phyloP scores from a whole-genome alignment of 2,797 vertebrate species.

The Rachycentron canadum region DNA sequence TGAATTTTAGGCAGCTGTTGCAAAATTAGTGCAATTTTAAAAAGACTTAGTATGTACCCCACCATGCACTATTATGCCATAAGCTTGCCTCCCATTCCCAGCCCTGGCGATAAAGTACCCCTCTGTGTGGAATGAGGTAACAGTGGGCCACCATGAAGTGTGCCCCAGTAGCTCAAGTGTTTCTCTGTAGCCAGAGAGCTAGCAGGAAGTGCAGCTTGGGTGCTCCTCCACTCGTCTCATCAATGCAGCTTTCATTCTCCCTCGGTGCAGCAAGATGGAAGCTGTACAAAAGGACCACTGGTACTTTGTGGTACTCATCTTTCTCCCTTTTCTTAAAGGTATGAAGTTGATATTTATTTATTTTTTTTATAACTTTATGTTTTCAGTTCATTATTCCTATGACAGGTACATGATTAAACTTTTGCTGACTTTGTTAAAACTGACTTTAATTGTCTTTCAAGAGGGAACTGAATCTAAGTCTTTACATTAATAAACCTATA shows the following conservation, averaged over 20 bases:
- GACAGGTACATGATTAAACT: not conserved
- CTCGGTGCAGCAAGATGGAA: slow-evolving; percentile 83
- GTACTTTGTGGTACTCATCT: slow-evolving; percentile 87
- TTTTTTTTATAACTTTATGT: slow-evolving; percentile 1
- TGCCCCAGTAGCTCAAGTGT: slow-evolving; percentile 65
- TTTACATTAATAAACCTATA: not conserved
- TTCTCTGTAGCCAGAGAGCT: slow-evolving; percentile 54
- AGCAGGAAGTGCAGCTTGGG: slow-evolving; percentile 81
- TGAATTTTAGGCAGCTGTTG: not conserved
- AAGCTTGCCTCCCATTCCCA: slow-evolving; percentile 38
- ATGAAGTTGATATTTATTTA: slow-evolving; percentile 41
- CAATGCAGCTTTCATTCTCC: slow-evolving; percentile 89
- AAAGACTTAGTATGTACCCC: slow-evolving; percentile 17
- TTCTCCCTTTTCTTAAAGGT: slow-evolving; percentile 84
- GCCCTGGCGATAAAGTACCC: slow-evolving; percentile 47
- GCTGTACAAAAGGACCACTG: slow-evolving; percentile 87
- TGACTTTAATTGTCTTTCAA: not conserved
- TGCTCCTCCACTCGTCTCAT: slow-evolving; percentile 75
- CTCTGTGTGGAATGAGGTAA: slow-evolving; percentile 61
- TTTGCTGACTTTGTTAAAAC: not conserved
- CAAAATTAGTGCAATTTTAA: not conserved
- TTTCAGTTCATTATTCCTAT: not conserved
- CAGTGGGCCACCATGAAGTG: slow-evolving; percentile 63
- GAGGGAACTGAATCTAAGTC: not conserved
- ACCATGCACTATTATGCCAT: slow-evolving; percentile 32